Evolutionary conservation across 2,113 vertebrate genomes (phyloP), one percentile per base, ranked within the genome.

Genomic region (Promerops cafer): DNA sequence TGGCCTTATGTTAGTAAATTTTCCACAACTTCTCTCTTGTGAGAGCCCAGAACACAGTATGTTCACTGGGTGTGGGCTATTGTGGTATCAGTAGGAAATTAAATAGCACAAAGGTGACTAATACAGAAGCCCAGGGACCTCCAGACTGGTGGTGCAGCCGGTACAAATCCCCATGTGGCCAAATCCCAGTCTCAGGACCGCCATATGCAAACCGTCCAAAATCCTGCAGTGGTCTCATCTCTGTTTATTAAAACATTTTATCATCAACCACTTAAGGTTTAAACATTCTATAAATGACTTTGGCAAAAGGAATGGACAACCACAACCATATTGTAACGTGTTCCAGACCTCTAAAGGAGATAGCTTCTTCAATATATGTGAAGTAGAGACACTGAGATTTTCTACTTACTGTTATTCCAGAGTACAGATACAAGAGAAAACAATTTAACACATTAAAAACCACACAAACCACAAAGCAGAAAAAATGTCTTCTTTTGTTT

Each of bases 261-360:
- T 28, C 5, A 4, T 27, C 68, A 77, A 15, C 54, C 61, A 74
- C 39, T 56, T 63, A 39, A 53, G 17, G 40, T 42, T 57, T 49
- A 86, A 89, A 59, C 15, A 10, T 57, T 44, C 40, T 53, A 33
- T 26, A 63, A 8, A 0, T 54, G 1, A 2, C 49, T 75, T 66
- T 16, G 10, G 86, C 45, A 83, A 86, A 83, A 81, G 35, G 28
- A 89, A 74, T 0, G 1, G 28, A 81, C 31, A 88, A 60, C 10
- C 22, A 24, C 2, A 6, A 33, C 31, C 8, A 16, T 13, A 10
- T 1, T 30, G 21, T 31, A 66, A 28, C 3, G 0, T 13, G 27
- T 28, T 63, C 63, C 64, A 65, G 60, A 61, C 50, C 27, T 50
- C 60, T 35, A 54, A 3, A 91, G 35, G 28, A 82, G 44, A 63